Evolutionary conservation across 35 echinoderm and acorn worm species (phyloP).

Genomic region (Lytechinus variegatus): DNA sequence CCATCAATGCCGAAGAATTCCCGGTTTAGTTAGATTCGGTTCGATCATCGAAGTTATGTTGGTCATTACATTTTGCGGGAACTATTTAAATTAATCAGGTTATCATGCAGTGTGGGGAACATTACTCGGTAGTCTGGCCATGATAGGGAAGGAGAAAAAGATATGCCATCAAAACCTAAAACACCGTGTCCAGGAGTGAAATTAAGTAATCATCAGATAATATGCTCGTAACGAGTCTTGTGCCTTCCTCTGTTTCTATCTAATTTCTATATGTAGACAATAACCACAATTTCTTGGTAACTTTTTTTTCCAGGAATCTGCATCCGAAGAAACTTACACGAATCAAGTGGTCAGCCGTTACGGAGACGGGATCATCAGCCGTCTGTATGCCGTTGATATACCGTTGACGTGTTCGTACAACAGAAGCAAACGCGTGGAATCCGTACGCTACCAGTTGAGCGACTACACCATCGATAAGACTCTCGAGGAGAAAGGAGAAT

Average conservation of each 20-base stretch:
- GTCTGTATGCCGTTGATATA: conserved; percentile 28
- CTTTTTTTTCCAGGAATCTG: background rate
- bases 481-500: background rate
- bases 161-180: background rate
- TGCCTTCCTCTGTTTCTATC: background rate
- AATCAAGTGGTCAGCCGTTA: conserved; percentile 15
- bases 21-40: too few relatives aligned
- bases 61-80: too few relatives aligned
- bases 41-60: too few relatives aligned
- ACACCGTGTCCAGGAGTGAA: background rate
- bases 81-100: too few relatives aligned
- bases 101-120: too few relatives aligned
- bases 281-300: background rate
- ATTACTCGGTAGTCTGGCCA: too few relatives aligned
- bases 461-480: conserved; percentile 51
- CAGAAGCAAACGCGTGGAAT: conserved; percentile 18
- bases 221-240: background rate
- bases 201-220: background rate
- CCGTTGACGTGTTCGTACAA: background rate
- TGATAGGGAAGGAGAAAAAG: background rate
- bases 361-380: background rate
- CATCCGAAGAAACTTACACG: background rate
- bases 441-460: background rate
- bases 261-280: background rate
- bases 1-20: too few relatives aligned